Percentiles rank a stretch among this genome's conserved stretches.
phyloP scores from a whole-genome alignment of 2,113 vertebrate species.

The Acanthochromis polyacanthus region DNA sequence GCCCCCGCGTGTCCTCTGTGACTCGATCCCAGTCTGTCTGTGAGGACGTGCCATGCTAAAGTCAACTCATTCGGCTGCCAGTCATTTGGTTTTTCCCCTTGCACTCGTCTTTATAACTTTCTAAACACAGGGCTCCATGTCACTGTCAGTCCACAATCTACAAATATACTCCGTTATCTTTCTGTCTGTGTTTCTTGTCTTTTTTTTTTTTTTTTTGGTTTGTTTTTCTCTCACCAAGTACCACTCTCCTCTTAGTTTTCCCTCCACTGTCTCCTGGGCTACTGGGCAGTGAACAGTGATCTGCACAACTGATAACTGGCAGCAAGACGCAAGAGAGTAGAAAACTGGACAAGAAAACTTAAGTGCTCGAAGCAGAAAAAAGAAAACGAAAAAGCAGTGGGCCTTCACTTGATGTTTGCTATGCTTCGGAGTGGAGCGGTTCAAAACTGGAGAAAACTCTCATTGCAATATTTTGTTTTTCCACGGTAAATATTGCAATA shows the following conservation, averaged over 20 bases:
- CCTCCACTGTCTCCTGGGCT: background rate
- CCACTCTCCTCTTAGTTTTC: background rate
- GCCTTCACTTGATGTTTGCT: constrained; percentile 20
- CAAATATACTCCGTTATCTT: constrained; percentile 11
- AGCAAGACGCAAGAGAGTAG: constrained; percentile 11
- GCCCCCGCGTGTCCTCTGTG: constrained; percentile 41
- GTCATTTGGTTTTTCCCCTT: constrained; percentile 24
- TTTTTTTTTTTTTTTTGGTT: no score
- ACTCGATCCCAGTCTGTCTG: constrained; percentile 31
- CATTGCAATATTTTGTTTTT: no score
- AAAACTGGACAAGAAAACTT: constrained; percentile 10
- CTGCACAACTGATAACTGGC: constrained; percentile 5
- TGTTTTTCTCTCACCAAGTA: background rate
- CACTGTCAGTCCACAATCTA: constrained; percentile 1
- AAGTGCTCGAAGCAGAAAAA: constrained; percentile 1
- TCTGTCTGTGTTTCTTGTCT: background rate
- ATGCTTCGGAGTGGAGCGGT: background rate
- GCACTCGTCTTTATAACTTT: constrained; percentile 21
- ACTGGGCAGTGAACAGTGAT: constrained; percentile 8
- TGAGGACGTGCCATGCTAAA: constrained; percentile 36
- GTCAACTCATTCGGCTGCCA: constrained; percentile 52
- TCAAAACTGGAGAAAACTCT: no score
- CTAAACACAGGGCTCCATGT: constrained; percentile 3
- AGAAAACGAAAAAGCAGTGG: constrained; percentile 31
- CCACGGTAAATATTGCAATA: no score